Evolutionary conservation across 2,888 invertebrate species (phyloP), one percentile per base, ranked within the genome.

Genomic region (Temnothorax rugatulus): DNA sequence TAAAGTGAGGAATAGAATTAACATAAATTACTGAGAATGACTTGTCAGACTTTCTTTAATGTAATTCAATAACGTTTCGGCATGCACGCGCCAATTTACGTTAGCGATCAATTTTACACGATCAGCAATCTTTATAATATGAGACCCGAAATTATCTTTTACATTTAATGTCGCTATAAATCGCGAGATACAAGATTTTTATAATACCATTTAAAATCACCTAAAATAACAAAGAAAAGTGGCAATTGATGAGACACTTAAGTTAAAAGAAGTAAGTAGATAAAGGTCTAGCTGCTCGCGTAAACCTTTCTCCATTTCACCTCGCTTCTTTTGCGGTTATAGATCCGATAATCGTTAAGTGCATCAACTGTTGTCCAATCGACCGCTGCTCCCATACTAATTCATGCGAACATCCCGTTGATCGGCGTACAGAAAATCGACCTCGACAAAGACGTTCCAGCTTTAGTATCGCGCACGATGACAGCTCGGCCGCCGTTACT

Each of bases 371-470:
- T 75, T 74, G 47, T 44, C 47, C 52, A 50, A 69, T 82, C 82
- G 29, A 66, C 66, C 50, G 69, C 18, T 11, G 7, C 74, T n/a
- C 25, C 57, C 57, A 68, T 61, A 50, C 15, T 84, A 82, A 82
- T 82, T 68, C 82, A 84, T 82, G 82, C 64, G 59, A 57, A 66
- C 82, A 52, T 84, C 59, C 63, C 52, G 15, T 57, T 47, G 77
- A 66, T 68, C 77, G 47, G 18, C 52, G 52, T 7, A n/a, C 29
- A 50, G 29, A 74, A 74, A 59, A 74, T 59, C 41, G 59, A 73
- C 38, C 69, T 69, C 69, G 52, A 73, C 41, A 59, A 74, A 74
- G 74, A 59, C 29, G 74, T 59, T 59, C 44, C 54, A 38, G 52
- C 59, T 74, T 59, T 74, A 44, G 57, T 59, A 44, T 29, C 44